These are phyloP conservation scores for Trialeurodes vaporariorum DNA, from an alignment of 1,140 invertebrate genomes.

Conservation along the genomic window DNA sequence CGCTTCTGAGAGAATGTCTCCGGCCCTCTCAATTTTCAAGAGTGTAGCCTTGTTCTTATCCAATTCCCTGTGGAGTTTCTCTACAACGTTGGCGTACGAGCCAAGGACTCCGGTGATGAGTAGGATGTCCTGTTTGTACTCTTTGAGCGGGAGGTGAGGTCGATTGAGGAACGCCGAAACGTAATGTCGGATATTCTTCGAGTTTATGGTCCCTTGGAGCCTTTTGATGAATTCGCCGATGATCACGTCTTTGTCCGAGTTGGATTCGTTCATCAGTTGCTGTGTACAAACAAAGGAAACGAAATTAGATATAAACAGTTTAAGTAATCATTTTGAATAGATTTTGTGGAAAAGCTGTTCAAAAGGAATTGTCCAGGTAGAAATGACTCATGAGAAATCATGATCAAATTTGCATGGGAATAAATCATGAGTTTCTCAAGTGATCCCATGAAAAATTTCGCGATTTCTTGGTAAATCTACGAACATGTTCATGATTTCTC, in stretches of 20 bases:
- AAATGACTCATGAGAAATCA: too few species aligned
- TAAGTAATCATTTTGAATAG: too few species aligned
- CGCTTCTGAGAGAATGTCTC: constrained; percentile 66
- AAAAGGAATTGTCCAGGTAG: too few species aligned
- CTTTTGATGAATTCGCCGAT: constrained; percentile 65
- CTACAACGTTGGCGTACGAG: constrained; percentile 62
- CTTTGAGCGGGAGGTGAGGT: constrained; percentile 54
- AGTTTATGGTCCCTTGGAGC: constrained; percentile 66
- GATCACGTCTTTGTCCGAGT: constrained; percentile 57
- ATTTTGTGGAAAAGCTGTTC: too few species aligned
- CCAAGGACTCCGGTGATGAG: constrained; percentile 70
- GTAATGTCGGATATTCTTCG: constrained; percentile 70
- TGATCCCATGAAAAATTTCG: too few species aligned
- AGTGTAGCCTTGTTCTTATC: constrained; percentile 70
- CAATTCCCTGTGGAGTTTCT: constrained; percentile 61
- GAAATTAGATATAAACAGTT: too few species aligned
- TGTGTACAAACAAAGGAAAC: too few species aligned
- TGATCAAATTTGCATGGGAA: too few species aligned
- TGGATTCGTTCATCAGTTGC: constrained; percentile 45
- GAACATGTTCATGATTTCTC: too few species aligned
- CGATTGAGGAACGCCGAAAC: constrained; percentile 71
- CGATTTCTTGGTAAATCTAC: too few species aligned
- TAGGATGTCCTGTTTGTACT: constrained; percentile 60
- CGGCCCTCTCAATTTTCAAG: constrained; percentile 66
- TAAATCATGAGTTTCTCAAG: too few species aligned